phyloP scores from a whole-genome alignment of 2,888 invertebrate species.

The Pseudococcus viburni region DNA sequence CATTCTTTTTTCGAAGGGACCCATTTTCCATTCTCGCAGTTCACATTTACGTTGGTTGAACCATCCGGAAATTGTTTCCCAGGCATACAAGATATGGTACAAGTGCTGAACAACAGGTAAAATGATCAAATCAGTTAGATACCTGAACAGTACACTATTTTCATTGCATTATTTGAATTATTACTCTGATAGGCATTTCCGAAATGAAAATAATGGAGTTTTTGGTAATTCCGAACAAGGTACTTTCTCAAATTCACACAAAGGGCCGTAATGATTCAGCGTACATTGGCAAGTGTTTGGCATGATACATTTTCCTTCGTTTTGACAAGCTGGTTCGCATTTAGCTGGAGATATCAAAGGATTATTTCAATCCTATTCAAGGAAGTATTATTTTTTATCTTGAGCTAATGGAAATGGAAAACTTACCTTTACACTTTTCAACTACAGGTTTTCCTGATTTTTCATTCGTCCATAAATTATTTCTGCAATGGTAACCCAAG shows the following conservation, averaged over 20 bases:
- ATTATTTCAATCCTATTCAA: background rate
- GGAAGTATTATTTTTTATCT: background rate
- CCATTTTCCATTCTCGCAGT: conserved; percentile 82
- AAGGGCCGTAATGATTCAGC: conserved; percentile 79
- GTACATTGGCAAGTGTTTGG: conserved; percentile 85
- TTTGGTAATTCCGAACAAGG: conserved; percentile 80
- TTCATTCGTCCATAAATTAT: conserved; percentile 73
- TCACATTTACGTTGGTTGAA: conserved; percentile 78
- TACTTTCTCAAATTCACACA: conserved; percentile 82
- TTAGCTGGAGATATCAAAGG: conserved; percentile 75
- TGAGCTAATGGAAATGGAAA: too few species aligned
- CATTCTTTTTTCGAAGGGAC: conserved; percentile 78
- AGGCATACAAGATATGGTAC: conserved; percentile 78
- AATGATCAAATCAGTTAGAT: background rate
- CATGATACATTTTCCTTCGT: conserved; percentile 84
- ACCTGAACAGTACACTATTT: background rate
- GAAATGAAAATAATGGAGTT: conserved; percentile 78
- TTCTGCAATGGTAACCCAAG: conserved; percentile 73
- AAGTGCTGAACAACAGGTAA: conserved; percentile 73
- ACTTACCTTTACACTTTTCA: conserved; percentile 79
- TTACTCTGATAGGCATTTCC: conserved; percentile 78
- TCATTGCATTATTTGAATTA: conserved; percentile 67
- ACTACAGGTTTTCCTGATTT: conserved; percentile 73
- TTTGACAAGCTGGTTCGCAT: conserved; percentile 83
- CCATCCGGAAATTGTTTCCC: conserved; percentile 83